Conservation (phyloP, 2,797 vertebrate species). For the Chelonia mydas region DNA sequence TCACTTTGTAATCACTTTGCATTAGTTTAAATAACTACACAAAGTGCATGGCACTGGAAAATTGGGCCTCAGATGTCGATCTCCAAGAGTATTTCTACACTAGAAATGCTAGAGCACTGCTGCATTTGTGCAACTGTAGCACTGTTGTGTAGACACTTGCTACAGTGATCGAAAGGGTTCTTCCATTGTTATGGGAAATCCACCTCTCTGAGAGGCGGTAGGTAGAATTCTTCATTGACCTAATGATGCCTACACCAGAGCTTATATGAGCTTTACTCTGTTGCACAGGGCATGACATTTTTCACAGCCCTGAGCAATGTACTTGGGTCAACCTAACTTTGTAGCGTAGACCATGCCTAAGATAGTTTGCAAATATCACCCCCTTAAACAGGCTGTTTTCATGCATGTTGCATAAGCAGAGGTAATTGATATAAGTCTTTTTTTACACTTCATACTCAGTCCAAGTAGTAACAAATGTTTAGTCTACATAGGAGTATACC, state of each 20-base stretch:
- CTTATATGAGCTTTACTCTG: neutral
- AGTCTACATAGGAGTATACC: conserved; percentile 12
- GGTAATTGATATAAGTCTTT: neutral
- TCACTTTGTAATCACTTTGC: neutral
- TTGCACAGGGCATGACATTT: neutral
- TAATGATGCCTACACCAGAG: neutral
- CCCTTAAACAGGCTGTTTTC: neutral
- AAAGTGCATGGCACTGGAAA: neutral
- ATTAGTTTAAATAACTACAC: neutral
- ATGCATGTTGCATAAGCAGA: neutral
- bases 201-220: neutral
- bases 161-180: neutral
- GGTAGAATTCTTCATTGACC: neutral
- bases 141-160: neutral
- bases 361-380: neutral
- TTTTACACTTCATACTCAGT: neutral
- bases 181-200: too few species aligned
- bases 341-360: neutral
- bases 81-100: neutral
- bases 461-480: conserved; percentile 15
- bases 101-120: too few species aligned
- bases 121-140: neutral
- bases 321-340: neutral
- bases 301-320: neutral
- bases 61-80: neutral